Base-by-base conservation (phyloP, 2,888 invertebrate genomes). In the Cerastis rubricosa region DNA sequence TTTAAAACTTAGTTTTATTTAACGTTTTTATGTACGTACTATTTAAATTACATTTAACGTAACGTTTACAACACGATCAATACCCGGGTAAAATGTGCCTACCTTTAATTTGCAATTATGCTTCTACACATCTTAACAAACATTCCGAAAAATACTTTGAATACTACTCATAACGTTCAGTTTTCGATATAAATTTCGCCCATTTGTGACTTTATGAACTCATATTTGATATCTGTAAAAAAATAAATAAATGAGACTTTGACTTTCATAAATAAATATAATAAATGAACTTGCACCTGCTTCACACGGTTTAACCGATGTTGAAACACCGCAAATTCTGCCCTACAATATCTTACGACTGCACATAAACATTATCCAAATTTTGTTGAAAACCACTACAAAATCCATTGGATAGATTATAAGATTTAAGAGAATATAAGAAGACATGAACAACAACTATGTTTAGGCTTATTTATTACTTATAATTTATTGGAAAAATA, bases 121-220 rank as follows among this genome's bases (percentile, higher is more conserved):
- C 25, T 25, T 22, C 22, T 14, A 6, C 25, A 25, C 6, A 25
- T n/a, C 14, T 57, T 7, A 63, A 61, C 35, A 35, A 59, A 8
- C 19, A 8, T 29, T 59, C 17, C 17, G 29, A 17, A 59, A 29
- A 29, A 59, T 19, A 14, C 17, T 29, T 2, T 59, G 8, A 57
- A 25, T 57, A 12, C 54, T 11, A 11, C 19, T 12, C n/a, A 11
- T 54, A n/a, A n/a, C n/a, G 4, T 54, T 54, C 12, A 35, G 9
- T 29, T 59, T 59, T 8, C 29, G 4, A 9, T 59, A 19, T 2
- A 29, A 29, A n/a, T n/a, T n/a, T n/a, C n/a, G n/a, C 86, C 86
- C 72, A 67, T 83, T 73, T 83, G 84, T 5, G 86, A 87, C n/a
- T 12, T 75, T 3, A 84, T 68, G 22, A 84, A 74, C 25, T 77